Percentiles rank a stretch among this genome's conserved stretches.
These are phyloP conservation scores for Helicoverpa armigera DNA, from an alignment of 1,140 invertebrate species.

Conservation along the genomic window DNA sequence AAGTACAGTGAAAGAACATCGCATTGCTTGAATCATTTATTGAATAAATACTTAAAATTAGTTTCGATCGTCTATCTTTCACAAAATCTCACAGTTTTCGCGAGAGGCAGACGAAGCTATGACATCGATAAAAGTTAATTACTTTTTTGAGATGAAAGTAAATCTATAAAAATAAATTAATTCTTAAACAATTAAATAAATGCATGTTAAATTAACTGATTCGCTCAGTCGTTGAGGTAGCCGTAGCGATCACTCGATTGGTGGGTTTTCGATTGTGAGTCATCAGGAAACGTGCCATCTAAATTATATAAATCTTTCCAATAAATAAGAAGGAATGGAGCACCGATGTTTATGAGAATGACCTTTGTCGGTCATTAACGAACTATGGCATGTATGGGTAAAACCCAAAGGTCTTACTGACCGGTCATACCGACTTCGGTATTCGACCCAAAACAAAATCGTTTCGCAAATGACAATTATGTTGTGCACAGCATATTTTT, in stretches of 20 bases:
- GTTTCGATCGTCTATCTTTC: slow-evolving; percentile 75
- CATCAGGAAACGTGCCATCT: slow-evolving; percentile 8
- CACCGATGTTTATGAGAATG: neutral
- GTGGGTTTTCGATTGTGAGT: slow-evolving; percentile 43
- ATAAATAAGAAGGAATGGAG: slow-evolving; percentile 11
- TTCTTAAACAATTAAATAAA: slow-evolving; percentile 49
- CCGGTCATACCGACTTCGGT: too few species aligned
- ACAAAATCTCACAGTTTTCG: slow-evolving; percentile 65
- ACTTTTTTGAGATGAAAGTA: slow-evolving; percentile 16
- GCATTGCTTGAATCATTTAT: slow-evolving; percentile 38
- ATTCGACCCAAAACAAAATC: too few species aligned
- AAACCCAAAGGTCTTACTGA: neutral
- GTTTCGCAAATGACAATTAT: too few species aligned
- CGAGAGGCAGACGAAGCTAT: slow-evolving; percentile 73
- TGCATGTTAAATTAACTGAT: slow-evolving; percentile 38
- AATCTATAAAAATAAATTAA: slow-evolving; percentile 30
- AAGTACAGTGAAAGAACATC: slow-evolving; percentile 17
- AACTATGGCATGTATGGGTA: neutral
- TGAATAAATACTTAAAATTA: slow-evolving; percentile 61
- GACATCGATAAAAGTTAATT: neutral
- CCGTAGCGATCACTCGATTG: slow-evolving; percentile 32
- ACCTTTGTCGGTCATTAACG: neutral
- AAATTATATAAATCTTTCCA: neutral
- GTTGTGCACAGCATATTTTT: too few species aligned
- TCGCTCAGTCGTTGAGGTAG: slow-evolving; percentile 48